Percentiles rank a stretch among this genome's conserved stretches.
phyloP scores from a whole-genome alignment of 2,797 vertebrate genomes.

The Leuciscus waleckii region DNA sequence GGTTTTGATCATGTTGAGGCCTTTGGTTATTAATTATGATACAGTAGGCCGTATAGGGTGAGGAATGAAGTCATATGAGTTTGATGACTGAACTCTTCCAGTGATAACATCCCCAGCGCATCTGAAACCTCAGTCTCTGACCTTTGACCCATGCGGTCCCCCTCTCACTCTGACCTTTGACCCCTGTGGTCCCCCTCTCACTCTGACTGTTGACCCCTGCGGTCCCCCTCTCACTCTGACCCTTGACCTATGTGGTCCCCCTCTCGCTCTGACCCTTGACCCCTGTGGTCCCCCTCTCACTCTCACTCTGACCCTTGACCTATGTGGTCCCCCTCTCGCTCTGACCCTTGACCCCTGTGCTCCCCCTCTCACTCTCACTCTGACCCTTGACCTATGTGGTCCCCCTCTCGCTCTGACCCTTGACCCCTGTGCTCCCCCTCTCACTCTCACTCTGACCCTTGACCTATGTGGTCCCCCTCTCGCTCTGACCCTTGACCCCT shows the following conservation, averaged over 20 bases:
- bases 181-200: not conserved
- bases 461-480: no score
- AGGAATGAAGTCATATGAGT: not conserved
- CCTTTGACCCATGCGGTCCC: not conserved
- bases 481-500: no score
- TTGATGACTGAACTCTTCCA: not conserved
- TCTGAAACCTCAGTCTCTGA: not conserved
- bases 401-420: no score
- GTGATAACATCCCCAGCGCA: not conserved
- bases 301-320: not conserved
- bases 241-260: no score
- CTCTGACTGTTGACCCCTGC: no score
- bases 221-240: no score
- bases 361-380: no score
- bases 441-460: no score
- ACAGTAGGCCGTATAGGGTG: not conserved
- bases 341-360: no score
- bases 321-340: fast-evolving
- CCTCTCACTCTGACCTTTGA: not conserved
- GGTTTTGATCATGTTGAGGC: not conserved
- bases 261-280: not conserved
- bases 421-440: fast-evolving
- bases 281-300: not conserved
- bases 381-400: fast-evolving
- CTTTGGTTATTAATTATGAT: not conserved